Evolutionary conservation across 1,140 invertebrate genomes (phyloP), one percentile per base, ranked within the genome.

Genomic region (Tribolium castaneum): DNA sequence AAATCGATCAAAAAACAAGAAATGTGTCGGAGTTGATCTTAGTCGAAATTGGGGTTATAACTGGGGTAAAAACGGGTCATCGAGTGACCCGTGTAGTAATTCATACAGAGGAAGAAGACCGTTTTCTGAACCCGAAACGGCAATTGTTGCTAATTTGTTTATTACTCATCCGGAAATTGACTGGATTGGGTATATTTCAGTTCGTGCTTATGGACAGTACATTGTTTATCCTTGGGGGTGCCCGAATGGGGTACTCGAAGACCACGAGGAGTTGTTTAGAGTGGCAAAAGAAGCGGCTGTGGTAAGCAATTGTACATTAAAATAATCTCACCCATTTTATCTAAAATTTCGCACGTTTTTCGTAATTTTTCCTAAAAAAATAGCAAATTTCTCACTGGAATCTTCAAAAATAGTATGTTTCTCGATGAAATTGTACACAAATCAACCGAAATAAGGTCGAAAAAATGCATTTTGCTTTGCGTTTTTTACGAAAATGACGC

Each of bases 111-210:
- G 98, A 12, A 89, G 91, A 0, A 86, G 88, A 4, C 90, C 97
- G 0, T 98, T 98, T 86, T 98, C 96, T 0, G 98, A 99, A 88
- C 94, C 95, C 0, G 98, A 99, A 87, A 96, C 95, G 2, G 89
- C 88, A 83, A 93, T 95, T 0, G 89, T 91, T 35, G 86, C 90
- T 84, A 88, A 90, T 78, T 92, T 91, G 82, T 89, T 92, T 1
- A 88, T 86, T 51, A 86, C 79, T 39, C 87, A 84, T 10, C 76
- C 78, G 9, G 85, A 86, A 10, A 86, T 88, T 1, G 89, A 90
- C 76, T 92, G 90, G 86, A 92, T 92, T 81, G 91, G 92, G 5
- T 98, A 96, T 79, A 83, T 97, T 16, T 94, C 94, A 1, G 90
- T 97, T 79, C 96, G 98, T 85, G 95, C 95, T 54, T 98, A 97